A percentile compares a stretch with the other conserved stretches of the same genome.
phyloP scores from a whole-genome alignment of 1,140 invertebrate genomes.

The Tetramorium alpestre region DNA sequence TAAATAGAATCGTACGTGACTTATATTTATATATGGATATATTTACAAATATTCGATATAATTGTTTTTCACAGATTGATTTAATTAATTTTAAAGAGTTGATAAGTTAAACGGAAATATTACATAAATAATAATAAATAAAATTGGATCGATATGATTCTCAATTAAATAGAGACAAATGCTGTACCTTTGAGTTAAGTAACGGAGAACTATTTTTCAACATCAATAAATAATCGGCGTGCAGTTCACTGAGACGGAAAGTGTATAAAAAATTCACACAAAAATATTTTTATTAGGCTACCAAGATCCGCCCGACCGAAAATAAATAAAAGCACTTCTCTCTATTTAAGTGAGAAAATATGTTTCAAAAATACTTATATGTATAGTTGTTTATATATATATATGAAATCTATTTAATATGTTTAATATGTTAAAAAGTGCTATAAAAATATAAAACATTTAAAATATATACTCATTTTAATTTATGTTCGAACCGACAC shows the following conservation, averaged over 20 bases:
- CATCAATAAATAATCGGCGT: no score
- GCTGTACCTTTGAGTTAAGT: no score
- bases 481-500: constrained; percentile 47
- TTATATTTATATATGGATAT: neutral
- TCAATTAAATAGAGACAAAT: no score
- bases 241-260: no score
- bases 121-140: no score
- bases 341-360: no score
- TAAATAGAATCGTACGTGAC: neutral
- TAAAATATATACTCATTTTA: constrained; percentile 34
- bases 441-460: neutral
- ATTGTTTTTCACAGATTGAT: neutral
- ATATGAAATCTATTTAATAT: neutral
- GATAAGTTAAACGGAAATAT: neutral
- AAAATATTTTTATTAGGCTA: no score
- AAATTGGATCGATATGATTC: no score
- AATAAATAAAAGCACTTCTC: no score
- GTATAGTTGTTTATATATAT: neutral
- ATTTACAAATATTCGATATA: neutral
- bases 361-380: neutral
- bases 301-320: no score
- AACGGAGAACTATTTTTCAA: no score
- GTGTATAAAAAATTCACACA: no score
- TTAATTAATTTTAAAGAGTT: constrained; percentile 10
- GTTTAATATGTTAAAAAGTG: neutral